Evolutionary conservation across 2,113 vertebrate genomes (phyloP).

Genomic region (Ranitomeya variabilis): DNA sequence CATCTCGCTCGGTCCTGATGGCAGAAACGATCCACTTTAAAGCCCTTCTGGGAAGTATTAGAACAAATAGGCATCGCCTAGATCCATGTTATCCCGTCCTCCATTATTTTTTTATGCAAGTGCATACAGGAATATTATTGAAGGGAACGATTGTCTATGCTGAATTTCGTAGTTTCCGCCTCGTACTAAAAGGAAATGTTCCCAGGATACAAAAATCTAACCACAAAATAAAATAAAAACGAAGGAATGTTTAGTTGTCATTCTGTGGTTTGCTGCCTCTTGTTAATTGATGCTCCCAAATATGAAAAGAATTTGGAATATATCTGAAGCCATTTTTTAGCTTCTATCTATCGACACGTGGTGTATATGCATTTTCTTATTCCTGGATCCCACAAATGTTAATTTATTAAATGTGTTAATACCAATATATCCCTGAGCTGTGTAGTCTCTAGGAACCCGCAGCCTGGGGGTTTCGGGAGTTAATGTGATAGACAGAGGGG

Average conservation of each 20-base stretch:
- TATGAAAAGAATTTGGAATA: neutral
- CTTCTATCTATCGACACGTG: neutral
- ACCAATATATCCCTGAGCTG: no score
- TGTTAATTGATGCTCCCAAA: neutral
- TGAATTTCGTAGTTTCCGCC: neutral
- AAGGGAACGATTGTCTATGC: neutral
- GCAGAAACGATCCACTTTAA: neutral
- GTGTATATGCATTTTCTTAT: neutral
- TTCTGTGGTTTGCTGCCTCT: neutral
- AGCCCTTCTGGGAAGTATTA: neutral
- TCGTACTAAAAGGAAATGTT: conserved; percentile 25
- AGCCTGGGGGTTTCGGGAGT: no score
- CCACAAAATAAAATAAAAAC: neutral
- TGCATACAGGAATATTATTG: neutral
- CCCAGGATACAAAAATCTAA: neutral
- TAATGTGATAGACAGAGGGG: no score
- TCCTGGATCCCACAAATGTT: no score
- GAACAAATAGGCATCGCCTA: neutral
- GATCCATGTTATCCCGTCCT: conserved; percentile 1
- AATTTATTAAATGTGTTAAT: no score
- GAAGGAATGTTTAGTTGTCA: neutral
- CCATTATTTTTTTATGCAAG: neutral
- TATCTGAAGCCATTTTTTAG: neutral
- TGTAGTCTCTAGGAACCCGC: no score
- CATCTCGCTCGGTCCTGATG: neutral